phyloP scores from a whole-genome alignment of 2,113 vertebrate genomes.

The Gadus chalcogrammus region DNA sequence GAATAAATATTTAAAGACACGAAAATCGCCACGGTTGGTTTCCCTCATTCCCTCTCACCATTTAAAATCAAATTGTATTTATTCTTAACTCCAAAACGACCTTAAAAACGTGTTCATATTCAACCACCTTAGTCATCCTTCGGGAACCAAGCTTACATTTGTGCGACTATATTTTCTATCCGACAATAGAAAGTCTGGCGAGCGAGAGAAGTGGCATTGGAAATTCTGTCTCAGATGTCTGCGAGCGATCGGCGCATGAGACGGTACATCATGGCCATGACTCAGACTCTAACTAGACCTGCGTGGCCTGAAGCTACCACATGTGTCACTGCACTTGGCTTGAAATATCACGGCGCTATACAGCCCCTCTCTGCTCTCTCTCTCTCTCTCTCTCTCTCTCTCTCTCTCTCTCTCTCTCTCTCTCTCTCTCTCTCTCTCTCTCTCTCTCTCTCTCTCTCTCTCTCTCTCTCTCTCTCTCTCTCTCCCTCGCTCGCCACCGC shows the following conservation, averaged over 20 bases:
- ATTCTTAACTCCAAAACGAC: no score
- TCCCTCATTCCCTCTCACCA: no score
- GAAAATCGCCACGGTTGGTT: no score
- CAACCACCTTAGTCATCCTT: no score
- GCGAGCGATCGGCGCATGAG: conserved; percentile 58
- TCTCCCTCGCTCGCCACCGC: conserved; percentile 30
- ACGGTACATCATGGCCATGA: conserved; percentile 67
- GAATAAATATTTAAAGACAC: no score
- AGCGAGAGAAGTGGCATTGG: conserved; percentile 32
- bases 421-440: no score
- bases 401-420: no score
- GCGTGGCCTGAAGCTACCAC: conserved; percentile 61
- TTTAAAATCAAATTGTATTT: no score
- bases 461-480: no score
- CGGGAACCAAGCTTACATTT: no score
- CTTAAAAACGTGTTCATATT: no score
- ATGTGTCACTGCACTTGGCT: conserved; percentile 58
- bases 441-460: neutral
- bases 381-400: conserved; percentile 11
- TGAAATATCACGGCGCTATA: conserved; percentile 60
- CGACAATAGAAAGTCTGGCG: neutral
- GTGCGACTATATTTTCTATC: no score
- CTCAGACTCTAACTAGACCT: conserved; percentile 68
- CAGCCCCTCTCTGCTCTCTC: neutral
- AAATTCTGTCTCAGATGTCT: conserved; percentile 65